Base-by-base conservation (phyloP, 2,113 vertebrate species). In the Pipra filicauda region DNA sequence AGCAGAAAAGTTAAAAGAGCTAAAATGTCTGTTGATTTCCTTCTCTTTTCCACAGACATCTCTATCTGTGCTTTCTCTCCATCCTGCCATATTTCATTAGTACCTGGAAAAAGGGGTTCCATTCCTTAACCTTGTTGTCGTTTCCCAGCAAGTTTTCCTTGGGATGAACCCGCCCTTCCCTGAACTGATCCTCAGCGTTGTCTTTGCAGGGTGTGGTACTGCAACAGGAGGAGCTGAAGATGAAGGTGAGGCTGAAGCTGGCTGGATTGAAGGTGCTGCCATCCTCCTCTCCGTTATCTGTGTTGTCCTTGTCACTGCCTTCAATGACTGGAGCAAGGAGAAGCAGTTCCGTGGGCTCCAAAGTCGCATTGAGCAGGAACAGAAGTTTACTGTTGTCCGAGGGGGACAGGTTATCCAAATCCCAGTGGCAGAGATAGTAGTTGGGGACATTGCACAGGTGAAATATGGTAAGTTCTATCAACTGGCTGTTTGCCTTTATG, bases 301-400 rank as follows among this genome's bases (percentile, higher is more conserved):
- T 16, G 99, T 99, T 46, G 99, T 99, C 43, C 97, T 99, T 35
- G 99, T 99, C 96, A 99, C 99, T 3, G 99, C 99, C 95, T 99
- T 99, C 97, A 99, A 99, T 46, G 99, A 99, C 97, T 99, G 99
- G 99, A 99, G 99, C 96, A 99, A 99, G 93, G 99, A 99, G 97
- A 99, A 99, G 88, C 99, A 99, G 97, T 99, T 99, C 88, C 98
- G 99, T 35, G 99, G 99, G 44, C 98, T 99, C 59, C 99, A 99
- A 97, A 99, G 98, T 94, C 99, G 99, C 91, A 99, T 99, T n/a
- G 99, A 99, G 96, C 99, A 99, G 98, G 99, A 99, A 93, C 99
- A 99, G 98, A 99, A 99, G 91, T 99, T 99, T 89, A 99, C 99
- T 27, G 99, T 99, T 89, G 98, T 99, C 52, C 98, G 99, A 2